Percentiles rank a stretch among this genome's conserved stretches.
phyloP scores from a whole-genome alignment of 2,888 invertebrate genomes.

The Diabrotica balteata region DNA sequence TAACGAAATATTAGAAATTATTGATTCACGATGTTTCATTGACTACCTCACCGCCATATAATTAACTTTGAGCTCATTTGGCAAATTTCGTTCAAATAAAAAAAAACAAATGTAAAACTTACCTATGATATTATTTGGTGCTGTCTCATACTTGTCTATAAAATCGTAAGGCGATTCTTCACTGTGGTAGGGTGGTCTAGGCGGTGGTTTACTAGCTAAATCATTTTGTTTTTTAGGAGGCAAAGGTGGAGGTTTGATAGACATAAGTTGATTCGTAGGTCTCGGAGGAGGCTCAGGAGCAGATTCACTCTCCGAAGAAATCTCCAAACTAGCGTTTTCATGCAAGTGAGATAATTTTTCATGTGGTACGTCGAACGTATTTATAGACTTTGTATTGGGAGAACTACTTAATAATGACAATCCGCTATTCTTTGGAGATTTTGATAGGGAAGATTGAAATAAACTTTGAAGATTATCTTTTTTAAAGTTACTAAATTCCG shows the following conservation, averaged over 20 bases:
- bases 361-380: constrained; percentile 52
- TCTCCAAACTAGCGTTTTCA: constrained; percentile 55
- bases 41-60: too few species aligned
- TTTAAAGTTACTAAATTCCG: constrained; percentile 51
- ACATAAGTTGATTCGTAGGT: constrained; percentile 66
- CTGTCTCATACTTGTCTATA: constrained; percentile 61
- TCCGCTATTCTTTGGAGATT: constrained; percentile 48
- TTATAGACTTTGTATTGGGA: constrained; percentile 51
- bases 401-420: constrained; percentile 39
- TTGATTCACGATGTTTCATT: too few species aligned
- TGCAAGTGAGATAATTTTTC: constrained; percentile 48
- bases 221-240: constrained; percentile 74
- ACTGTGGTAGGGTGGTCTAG: constrained; percentile 66
- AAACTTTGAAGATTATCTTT: constrained; percentile 30
- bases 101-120: constrained; percentile 24
- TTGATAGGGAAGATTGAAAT: constrained; percentile 41
- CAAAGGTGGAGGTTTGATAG: constrained; percentile 75
- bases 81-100: not conserved
- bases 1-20: too few species aligned
- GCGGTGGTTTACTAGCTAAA: constrained; percentile 69
- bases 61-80: too few species aligned
- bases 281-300: constrained; percentile 75
- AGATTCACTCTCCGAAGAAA: constrained; percentile 56
- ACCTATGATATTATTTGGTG: constrained; percentile 47
- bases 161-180: constrained; percentile 66